These are phyloP conservation scores for Axea sp. DNA, from an alignment of 2,888 invertebrate species.

Conservation along the genomic window DNA sequence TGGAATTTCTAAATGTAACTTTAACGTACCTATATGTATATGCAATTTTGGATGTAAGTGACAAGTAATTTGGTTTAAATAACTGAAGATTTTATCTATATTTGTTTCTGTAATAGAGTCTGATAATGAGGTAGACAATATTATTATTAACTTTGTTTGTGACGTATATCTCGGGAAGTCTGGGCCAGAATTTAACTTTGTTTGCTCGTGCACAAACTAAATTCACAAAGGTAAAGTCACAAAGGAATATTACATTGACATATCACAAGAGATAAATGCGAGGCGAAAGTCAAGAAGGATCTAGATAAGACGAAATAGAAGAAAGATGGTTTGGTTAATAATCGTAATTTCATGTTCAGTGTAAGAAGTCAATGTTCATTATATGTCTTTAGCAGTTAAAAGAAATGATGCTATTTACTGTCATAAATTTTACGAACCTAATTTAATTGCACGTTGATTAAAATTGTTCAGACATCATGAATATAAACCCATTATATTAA, in stretches of 20 bases:
- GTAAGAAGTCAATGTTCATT: no score
- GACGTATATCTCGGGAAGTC: slow-evolving; percentile 7
- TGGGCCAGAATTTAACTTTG: slow-evolving; percentile 7
- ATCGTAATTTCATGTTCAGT: no score
- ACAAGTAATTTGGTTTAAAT: slow-evolving; percentile 3
- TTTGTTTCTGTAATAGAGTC: neutral
- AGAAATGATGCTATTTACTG: no score
- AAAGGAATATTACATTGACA: slow-evolving; percentile 9
- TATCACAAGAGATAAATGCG: slow-evolving; percentile 12
- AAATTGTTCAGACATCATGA: no score
- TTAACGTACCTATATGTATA: no score
- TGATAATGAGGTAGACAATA: slow-evolving; percentile 7
- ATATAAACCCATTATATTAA: no score
- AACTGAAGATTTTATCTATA: slow-evolving; percentile 1
- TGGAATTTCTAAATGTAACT: no score
- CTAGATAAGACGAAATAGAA: slow-evolving; percentile 14
- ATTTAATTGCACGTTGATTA: no score
- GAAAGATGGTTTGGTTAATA: slow-evolving; percentile 4
- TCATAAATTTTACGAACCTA: no score
- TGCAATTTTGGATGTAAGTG: no score
- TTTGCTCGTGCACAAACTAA: slow-evolving; percentile 11
- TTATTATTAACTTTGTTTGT: slow-evolving; percentile 11
- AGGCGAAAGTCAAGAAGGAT: slow-evolving; percentile 11
- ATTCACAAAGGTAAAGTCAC: slow-evolving; percentile 20
- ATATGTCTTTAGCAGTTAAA: no score